Conservation (phyloP, 2,888 invertebrate species). For the Conops quadrifasciatus region DNA sequence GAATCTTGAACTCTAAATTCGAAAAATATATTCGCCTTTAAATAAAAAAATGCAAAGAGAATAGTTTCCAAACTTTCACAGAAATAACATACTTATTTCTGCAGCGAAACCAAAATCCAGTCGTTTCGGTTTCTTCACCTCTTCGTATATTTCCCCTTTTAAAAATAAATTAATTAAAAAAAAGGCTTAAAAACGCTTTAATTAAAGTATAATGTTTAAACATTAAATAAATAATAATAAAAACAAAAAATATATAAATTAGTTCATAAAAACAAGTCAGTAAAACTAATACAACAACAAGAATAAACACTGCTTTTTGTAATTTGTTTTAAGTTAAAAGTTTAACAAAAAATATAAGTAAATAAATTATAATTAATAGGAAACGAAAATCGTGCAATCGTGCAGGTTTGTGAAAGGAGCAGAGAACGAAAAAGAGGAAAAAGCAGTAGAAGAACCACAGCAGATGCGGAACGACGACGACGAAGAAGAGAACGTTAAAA, state of each 20-base stretch:
- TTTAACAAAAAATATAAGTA: constrained; percentile 48
- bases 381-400: constrained; percentile 23
- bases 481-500: constrained; percentile 27
- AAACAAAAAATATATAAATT: constrained; percentile 31
- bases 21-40: neutral
- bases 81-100: neutral
- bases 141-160: neutral
- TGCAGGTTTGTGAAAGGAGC: constrained; percentile 38
- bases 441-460: neutral
- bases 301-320: constrained; percentile 62
- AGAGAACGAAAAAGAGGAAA: constrained; percentile 45
- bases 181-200: constrained; percentile 50
- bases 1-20: neutral
- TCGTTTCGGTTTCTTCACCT: constrained; percentile 7
- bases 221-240: constrained; percentile 44
- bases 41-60: neutral
- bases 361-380: constrained; percentile 38
- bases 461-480: neutral
- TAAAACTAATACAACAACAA: constrained; percentile 52
- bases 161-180: constrained; percentile 26
- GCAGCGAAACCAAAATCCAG: neutral
- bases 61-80: neutral
- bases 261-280: constrained; percentile 10
- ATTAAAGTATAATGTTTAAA: constrained; percentile 60
- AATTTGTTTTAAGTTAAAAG: constrained; percentile 60